Evolutionary conservation across 2,797 vertebrate genomes (phyloP).

Genomic region (Pseudochirops corinnae): DNA sequence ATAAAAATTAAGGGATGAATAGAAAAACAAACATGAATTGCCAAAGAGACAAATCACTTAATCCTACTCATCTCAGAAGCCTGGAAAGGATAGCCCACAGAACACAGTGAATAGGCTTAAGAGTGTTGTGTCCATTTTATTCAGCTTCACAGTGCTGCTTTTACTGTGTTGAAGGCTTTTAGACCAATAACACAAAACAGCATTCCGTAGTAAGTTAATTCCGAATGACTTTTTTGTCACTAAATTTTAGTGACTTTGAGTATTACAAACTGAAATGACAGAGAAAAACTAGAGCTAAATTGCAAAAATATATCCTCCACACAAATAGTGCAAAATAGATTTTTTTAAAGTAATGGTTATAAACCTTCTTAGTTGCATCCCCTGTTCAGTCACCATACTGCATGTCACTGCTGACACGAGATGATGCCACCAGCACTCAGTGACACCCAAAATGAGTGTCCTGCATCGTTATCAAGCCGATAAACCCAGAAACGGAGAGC

Average conservation of each 20-base stretch:
- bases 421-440: conserved; percentile 63
- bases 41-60: conserved; percentile 8
- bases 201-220: conserved; percentile 31
- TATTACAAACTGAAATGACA: conserved; percentile 50
- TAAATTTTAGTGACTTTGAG: conserved; percentile 18
- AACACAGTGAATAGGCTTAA: conserved; percentile 45
- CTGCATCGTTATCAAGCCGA: conserved; percentile 60
- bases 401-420: conserved; percentile 49
- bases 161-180: conserved; percentile 37
- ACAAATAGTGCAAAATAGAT: conserved; percentile 80
- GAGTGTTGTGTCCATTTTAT: conserved; percentile 61
- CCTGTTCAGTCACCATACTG: conserved; percentile 19
- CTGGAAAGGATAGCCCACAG: conserved; percentile 46
- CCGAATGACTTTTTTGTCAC: conserved; percentile 38
- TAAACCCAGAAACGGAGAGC: conserved; percentile 50
- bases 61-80: conserved; percentile 3
- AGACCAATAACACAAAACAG: neutral
- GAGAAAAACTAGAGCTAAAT: conserved; percentile 46
- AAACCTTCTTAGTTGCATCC: neutral
- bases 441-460: conserved; percentile 60
- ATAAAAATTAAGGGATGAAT: conserved; percentile 11
- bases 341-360: conserved; percentile 66
- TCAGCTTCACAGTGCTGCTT: conserved; percentile 26
- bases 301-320: conserved; percentile 73
- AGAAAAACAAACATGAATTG: neutral